These are phyloP conservation scores for Micronycteris hirsuta DNA, from an alignment of 2,113 vertebrate genomes.

Conservation along the genomic window DNA sequence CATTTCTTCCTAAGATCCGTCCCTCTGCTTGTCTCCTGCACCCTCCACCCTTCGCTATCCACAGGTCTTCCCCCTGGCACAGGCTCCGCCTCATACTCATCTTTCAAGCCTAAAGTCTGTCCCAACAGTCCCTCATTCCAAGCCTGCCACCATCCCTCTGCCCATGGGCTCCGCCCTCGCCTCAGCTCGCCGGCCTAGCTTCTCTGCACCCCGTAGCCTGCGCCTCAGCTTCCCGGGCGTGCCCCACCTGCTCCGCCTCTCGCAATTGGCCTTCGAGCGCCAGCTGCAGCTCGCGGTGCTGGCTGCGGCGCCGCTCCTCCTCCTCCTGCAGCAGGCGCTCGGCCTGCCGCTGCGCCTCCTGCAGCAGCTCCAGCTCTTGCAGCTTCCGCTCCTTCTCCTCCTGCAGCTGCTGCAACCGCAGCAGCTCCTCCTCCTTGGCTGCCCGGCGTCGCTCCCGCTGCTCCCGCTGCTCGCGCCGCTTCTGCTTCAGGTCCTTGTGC, in stretches of 20 bases:
- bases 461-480: conserved; percentile 90
- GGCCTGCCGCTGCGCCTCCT: conserved; percentile 92
- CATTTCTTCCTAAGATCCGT: background rate
- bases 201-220: rapidly evolving
- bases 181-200: rapidly evolving
- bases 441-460: conserved; percentile 87
- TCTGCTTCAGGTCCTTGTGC: conserved; percentile 94
- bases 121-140: background rate
- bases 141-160: background rate
- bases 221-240: background rate
- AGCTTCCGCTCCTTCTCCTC: conserved; percentile 93
- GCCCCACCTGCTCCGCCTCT: conserved; percentile 90
- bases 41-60: too few species aligned
- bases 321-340: conserved; percentile 90
- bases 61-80: background rate
- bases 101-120: background rate
- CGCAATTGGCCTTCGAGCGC: conserved; percentile 89
- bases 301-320: conserved; percentile 88
- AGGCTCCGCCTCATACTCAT: background rate
- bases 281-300: conserved; percentile 92
- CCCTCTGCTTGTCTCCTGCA: background rate
- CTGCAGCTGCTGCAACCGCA: conserved; percentile 90
- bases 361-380: conserved; percentile 92
- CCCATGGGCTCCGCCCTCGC: background rate
- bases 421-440: conserved; percentile 91